Conservation (phyloP, 2,113 vertebrate species). For the Actenoides lindsayi region DNA sequence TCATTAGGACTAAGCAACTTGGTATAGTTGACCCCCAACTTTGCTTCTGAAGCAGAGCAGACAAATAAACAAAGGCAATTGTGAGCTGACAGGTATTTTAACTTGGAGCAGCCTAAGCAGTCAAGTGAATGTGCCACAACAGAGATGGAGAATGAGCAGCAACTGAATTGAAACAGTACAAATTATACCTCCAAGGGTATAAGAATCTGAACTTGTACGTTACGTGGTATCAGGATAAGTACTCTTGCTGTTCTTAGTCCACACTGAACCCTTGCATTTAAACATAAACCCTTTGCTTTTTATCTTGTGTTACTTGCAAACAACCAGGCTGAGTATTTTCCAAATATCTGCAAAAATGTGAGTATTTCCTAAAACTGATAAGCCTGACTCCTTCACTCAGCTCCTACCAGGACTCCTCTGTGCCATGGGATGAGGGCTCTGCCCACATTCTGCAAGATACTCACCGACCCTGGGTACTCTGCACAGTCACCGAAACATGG, state of each 20-base stretch:
- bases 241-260: not conserved
- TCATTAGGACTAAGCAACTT: not conserved
- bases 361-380: not conserved
- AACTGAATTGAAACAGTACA: not conserved
- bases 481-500: accelerated
- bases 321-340: not conserved
- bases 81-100: not conserved
- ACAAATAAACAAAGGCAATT: not conserved
- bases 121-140: not conserved
- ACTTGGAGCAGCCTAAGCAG: not conserved
- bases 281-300: not conserved
- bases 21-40: not conserved
- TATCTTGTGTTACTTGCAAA: not conserved
- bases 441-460: not conserved
- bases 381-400: not conserved
- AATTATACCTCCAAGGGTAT: not conserved
- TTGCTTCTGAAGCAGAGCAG: not conserved
- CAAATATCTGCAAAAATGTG: not conserved
- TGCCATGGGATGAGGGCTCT: not conserved
- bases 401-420: not conserved
- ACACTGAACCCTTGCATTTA: not conserved
- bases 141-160: not conserved
- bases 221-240: not conserved
- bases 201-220: not conserved
- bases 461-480: not conserved